Conservation (phyloP, 2,797 vertebrate genomes). For the Silurus lanzhouensis region DNA sequence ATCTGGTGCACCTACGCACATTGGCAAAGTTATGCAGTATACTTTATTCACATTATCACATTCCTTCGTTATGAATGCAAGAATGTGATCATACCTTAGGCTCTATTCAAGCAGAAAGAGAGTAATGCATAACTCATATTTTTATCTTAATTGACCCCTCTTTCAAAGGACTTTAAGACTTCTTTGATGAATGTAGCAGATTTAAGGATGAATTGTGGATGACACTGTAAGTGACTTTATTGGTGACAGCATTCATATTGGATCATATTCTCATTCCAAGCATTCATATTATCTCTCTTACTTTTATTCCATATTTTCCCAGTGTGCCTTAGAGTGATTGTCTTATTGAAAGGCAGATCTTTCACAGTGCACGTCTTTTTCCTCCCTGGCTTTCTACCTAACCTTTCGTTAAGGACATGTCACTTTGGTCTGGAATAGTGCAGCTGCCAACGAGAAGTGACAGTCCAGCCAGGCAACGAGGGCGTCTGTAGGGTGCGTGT, state of each 20-base stretch:
- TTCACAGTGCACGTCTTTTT: constrained; percentile 14
- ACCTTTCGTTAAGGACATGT: constrained; percentile 53
- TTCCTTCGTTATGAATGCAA: background rate
- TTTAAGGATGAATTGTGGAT: constrained; percentile 18
- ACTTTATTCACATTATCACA: background rate
- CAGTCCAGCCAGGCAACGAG: constrained; percentile 47
- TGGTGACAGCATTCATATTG: constrained; percentile 10
- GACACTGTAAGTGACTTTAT: constrained; percentile 6
- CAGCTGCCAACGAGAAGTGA: constrained; percentile 53
- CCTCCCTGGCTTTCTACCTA: constrained; percentile 12
- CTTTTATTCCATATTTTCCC: constrained; percentile 23
- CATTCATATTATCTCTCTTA: background rate
- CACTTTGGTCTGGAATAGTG: constrained; percentile 45
- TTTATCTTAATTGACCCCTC: background rate
- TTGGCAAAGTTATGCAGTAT: background rate
- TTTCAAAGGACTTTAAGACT: background rate
- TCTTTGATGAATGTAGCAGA: constrained; percentile 11
- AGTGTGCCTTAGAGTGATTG: constrained; percentile 24
- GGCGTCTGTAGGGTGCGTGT: constrained; percentile 2
- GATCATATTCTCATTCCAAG: too few species aligned
- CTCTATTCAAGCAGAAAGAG: background rate
- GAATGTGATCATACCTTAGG: background rate
- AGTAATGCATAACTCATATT: background rate
- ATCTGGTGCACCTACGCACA: background rate
- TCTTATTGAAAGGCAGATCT: constrained; percentile 42